These are phyloP conservation scores for Motacilla tschutschensis DNA, from an alignment of 2,113 vertebrate species.

Conservation along the genomic window DNA sequence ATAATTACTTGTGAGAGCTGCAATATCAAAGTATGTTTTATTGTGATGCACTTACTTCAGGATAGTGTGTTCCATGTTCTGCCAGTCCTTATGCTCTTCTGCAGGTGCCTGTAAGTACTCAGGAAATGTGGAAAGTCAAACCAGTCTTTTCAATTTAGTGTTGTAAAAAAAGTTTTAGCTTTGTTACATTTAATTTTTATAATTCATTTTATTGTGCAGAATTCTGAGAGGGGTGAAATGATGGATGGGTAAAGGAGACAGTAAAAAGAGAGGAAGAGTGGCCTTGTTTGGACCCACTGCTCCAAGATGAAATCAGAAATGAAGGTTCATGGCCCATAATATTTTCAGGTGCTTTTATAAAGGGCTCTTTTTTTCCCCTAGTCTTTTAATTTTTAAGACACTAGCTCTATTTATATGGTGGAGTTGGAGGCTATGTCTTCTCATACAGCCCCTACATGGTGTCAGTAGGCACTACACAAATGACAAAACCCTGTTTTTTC, in stretches of 20 bases:
- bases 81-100: conserved; percentile 6
- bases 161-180: neutral
- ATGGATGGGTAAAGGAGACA: neutral
- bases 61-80: neutral
- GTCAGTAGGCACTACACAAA: neutral
- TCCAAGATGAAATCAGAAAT: neutral
- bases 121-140: neutral
- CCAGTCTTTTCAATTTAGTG: conserved; percentile 16
- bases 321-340: neutral
- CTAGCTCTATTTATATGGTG: neutral
- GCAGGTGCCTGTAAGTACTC: neutral
- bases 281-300: neutral
- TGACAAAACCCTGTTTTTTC: neutral
- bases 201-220: neutral
- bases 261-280: neutral
- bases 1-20: neutral
- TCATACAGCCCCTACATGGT: rapidly evolving
- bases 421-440: neutral
- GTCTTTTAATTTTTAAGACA: neutral
- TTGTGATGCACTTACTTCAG: conserved; percentile 6
- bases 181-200: neutral
- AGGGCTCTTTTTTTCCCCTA: rapidly evolving
- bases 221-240: neutral
- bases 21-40: neutral
- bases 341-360: neutral